phyloP scores from a whole-genome alignment of 2,113 vertebrate genomes.

The Odontesthes bonariensis region DNA sequence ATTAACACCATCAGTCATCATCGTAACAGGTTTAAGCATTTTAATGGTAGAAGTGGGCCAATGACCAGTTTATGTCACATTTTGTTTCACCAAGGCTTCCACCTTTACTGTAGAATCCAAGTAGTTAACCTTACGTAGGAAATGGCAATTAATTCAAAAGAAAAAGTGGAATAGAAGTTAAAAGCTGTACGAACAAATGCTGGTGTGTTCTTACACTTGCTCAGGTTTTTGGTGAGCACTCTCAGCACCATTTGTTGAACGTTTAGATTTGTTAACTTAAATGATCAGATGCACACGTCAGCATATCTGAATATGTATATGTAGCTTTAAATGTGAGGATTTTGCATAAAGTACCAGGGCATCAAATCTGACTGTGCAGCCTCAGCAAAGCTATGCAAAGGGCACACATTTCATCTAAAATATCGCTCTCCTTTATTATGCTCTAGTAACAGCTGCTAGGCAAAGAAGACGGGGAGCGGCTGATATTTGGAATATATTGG shows the following conservation, averaged over 20 bases:
- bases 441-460: constrained; percentile 26
- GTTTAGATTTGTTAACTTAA: background rate
- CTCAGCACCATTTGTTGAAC: background rate
- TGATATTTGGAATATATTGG: constrained; percentile 50
- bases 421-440: constrained; percentile 40
- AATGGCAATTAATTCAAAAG: too few species aligned
- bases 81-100: too few species aligned
- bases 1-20: too few species aligned
- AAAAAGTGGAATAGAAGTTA: too few species aligned
- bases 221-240: background rate
- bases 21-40: too few species aligned
- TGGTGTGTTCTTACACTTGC: background rate
- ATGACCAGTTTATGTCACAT: too few species aligned
- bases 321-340: constrained; percentile 6
- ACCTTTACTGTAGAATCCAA: too few species aligned
- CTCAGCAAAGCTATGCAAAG: constrained; percentile 29
- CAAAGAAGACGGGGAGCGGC: background rate
- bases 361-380: constrained; percentile 13
- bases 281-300: constrained; percentile 1
- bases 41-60: too few species aligned
- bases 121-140: too few species aligned
- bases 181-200: too few species aligned
- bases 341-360: constrained; percentile 8
- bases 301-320: constrained; percentile 2
- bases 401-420: constrained; percentile 25